Base-by-base conservation (phyloP, 2,113 vertebrate species). In the Mastomys natalensis region DNA sequence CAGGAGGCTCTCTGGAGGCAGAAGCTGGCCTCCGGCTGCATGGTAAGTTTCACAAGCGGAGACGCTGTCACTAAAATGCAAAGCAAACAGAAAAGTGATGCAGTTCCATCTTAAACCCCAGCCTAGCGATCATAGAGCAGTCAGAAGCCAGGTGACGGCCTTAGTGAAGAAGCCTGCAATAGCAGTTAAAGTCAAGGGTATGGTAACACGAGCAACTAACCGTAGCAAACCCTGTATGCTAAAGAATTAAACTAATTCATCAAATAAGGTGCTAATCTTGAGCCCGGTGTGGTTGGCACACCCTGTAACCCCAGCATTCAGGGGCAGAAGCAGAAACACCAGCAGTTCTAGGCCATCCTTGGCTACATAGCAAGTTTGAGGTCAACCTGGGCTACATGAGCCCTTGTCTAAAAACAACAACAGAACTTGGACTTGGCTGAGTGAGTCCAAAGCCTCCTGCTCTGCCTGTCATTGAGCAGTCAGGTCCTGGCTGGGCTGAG, bases 401-500 rank as follows among this genome's bases (percentile, higher is more conserved):
- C 58, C 82, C 60, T 86, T 45, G 29, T 66, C 40, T 66, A 31
- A 66, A 86, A 86, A 66, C 40, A 45, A 62, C 58, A 40, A 17
- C 13, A 43, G 68, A 87, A 45, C 9, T 37, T 34, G 17, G 72
- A 45, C 58, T 74, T 60, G 87, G 4, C 53, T 60, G 16, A 58
- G 34, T 5, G 1, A 82, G 72, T 45, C 43, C 29, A 0, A 62
- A 66, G 15, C 51, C 34, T 85, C 76, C 5, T 86, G 78, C 21
- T 70, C 51, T 7, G 15, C 26, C 2, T 22, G 78, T 37, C 5
- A 31, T 51, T 66, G 8, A 45, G 31, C 0, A 26, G 88, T 43
- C 37, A 11, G 9, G 55, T 40, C 48, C 93, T 1, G 0, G n/a
- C 1, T 21, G 68, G 17, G 17, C 0, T 19, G 24, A 19, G 31